These are phyloP conservation scores for Dufourea novaeangliae DNA, from an alignment of 1,140 invertebrate genomes.

Conservation along the genomic window DNA sequence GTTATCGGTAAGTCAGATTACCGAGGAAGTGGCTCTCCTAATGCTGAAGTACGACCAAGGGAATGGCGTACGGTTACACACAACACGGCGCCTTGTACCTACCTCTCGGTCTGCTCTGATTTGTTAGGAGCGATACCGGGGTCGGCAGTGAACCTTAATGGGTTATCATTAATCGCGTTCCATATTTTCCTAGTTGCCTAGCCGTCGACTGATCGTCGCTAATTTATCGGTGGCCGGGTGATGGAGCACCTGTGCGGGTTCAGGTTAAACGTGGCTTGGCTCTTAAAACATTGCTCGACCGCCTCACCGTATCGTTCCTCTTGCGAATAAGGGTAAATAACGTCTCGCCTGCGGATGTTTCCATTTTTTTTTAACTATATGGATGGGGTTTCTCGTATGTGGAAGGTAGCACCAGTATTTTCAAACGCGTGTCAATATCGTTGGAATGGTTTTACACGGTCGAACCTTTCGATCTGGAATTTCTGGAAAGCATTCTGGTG, in stretches of 20 bases:
- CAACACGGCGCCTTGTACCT: background rate
- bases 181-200: constrained; percentile 28
- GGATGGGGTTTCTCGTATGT: background rate
- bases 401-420: background rate
- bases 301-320: background rate
- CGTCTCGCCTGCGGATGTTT: background rate
- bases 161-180: constrained; percentile 46
- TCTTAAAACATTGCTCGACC: background rate
- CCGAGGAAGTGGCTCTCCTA: background rate
- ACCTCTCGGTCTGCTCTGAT: constrained; percentile 23
- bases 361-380: background rate
- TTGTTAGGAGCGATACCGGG: constrained; percentile 21
- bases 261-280: background rate
- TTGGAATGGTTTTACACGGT: too few species aligned
- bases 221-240: constrained; percentile 27
- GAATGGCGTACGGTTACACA: background rate
- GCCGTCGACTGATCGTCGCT: constrained; percentile 27
- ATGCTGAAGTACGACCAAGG: constrained; percentile 7
- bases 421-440: too few species aligned
- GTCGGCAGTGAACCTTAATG: constrained; percentile 26
- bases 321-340: constrained; percentile 3
- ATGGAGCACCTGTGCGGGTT: constrained; percentile 19
- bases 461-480: too few species aligned
- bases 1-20: background rate
- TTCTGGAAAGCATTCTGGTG: background rate